A percentile compares a stretch with the other conserved stretches of the same genome.
Evolutionary conservation across 1,140 invertebrate species (phyloP).

Genomic region (Rhynchophorus ferrugineus): DNA sequence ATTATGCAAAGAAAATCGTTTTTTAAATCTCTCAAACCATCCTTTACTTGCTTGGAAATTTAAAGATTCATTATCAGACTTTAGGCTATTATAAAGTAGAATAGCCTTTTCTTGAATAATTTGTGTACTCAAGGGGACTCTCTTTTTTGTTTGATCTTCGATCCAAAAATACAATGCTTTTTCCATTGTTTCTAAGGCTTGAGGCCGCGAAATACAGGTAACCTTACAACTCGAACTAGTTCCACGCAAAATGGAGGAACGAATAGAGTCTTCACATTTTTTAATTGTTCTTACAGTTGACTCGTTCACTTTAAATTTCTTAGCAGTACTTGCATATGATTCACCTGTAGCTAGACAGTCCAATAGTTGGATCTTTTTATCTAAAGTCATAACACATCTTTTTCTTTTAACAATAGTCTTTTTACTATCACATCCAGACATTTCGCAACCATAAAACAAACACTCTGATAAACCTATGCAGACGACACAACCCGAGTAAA

Average conservation of each 20-base stretch:
- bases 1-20: constrained; percentile 33
- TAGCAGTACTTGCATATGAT: constrained; percentile 5
- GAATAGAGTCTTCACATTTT: constrained; percentile 10
- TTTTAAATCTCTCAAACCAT: constrained; percentile 32
- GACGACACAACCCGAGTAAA: no score
- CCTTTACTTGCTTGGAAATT: constrained; percentile 14
- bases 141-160: constrained; percentile 11
- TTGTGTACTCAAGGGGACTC: constrained; percentile 2
- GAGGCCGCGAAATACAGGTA: neutral
- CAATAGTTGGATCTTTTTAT: constrained; percentile 10
- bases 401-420: constrained; percentile 8
- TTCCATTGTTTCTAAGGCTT: constrained; percentile 7
- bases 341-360: constrained; percentile 13
- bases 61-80: constrained; percentile 4
- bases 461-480: no score
- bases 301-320: constrained; percentile 10
- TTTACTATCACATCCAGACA: no score
- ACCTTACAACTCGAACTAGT: constrained; percentile 4
- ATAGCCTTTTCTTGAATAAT: constrained; percentile 12
- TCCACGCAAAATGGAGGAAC: constrained; percentile 1
- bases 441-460: no score
- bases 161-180: constrained; percentile 7
- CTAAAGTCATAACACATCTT: constrained; percentile 8
- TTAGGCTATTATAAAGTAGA: constrained; percentile 6
- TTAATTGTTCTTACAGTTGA: constrained; percentile 11